These are phyloP conservation scores for Aphodius sticticus DNA, from an alignment of 2,888 invertebrate species.

Conservation along the genomic window DNA sequence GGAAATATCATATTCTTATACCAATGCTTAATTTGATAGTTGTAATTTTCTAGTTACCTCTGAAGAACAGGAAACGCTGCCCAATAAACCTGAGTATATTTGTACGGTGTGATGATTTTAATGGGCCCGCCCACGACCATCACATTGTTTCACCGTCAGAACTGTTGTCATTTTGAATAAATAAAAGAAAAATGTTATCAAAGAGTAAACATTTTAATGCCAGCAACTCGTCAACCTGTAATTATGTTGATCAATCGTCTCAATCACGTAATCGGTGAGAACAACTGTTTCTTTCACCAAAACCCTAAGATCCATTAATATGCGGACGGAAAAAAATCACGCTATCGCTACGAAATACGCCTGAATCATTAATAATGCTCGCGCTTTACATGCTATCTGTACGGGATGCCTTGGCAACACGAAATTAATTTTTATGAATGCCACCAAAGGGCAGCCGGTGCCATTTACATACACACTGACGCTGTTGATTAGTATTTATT, in stretches of 20 bases:
- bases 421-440: slow-evolving; percentile 35
- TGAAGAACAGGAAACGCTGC: too few relatives aligned
- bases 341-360: slow-evolving; percentile 18
- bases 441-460: slow-evolving; percentile 29
- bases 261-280: background rate
- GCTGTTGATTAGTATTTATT: slow-evolving; percentile 46
- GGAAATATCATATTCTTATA: too few relatives aligned
- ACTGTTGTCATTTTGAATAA: too few relatives aligned
- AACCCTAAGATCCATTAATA: slow-evolving; percentile 11
- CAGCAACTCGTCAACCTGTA: background rate
- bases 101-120: too few relatives aligned
- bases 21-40: too few relatives aligned
- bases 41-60: too few relatives aligned
- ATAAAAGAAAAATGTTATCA: background rate
- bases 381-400: slow-evolving; percentile 22
- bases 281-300: slow-evolving; percentile 22
- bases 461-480: slow-evolving; percentile 40
- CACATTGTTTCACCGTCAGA: too few relatives aligned
- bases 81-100: too few relatives aligned
- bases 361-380: slow-evolving; percentile 22
- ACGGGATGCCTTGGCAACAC: slow-evolving; percentile 26
- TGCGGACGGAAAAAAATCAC: background rate
- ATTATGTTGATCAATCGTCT: background rate
- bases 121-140: too few relatives aligned
- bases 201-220: background rate